A percentile compares a stretch with the other conserved stretches of the same genome.
Conservation (phyloP, 2,797 vertebrate genomes). For the Enteromius trimaculatus region DNA sequence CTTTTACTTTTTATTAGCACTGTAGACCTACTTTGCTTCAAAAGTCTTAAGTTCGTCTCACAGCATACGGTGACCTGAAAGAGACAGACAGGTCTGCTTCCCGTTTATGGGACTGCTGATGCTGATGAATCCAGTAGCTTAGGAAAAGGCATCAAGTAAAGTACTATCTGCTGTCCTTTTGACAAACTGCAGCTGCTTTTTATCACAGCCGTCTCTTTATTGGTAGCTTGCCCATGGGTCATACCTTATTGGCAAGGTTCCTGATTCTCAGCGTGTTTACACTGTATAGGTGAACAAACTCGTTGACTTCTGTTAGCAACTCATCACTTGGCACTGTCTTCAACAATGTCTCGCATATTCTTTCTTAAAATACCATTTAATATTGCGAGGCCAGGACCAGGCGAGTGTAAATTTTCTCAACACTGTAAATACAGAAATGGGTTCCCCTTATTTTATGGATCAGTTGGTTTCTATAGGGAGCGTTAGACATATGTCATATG, state of each 20-base stretch:
- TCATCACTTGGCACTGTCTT: not conserved
- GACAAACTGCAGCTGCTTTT: conserved; percentile 34
- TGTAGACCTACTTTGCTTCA: conserved; percentile 21
- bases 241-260: conserved; percentile 8
- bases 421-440: not conserved
- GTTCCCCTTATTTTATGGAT: not conserved
- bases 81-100: conserved; percentile 8
- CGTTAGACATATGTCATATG: not conserved
- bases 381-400: not conserved
- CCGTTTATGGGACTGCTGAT: conserved; percentile 31
- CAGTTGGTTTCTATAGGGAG: not conserved
- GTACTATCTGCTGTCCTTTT: conserved; percentile 38
- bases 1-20: conserved; percentile 10
- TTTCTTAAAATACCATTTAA: not conserved
- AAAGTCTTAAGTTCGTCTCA: conserved; percentile 9
- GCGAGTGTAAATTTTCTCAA: not conserved
- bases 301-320: not conserved
- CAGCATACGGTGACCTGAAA: not conserved
- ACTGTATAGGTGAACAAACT: conserved; percentile 11
- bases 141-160: conserved; percentile 27
- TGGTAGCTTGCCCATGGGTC: conserved; percentile 26
- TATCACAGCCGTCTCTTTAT: conserved; percentile 40
- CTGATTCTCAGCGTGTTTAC: conserved; percentile 15
- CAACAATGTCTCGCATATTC: not conserved
- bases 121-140: conserved; percentile 38